A percentile compares a stretch with the other conserved stretches of the same genome.
Evolutionary conservation across 2,797 vertebrate genomes (phyloP).

Genomic region (Pampus argenteus): DNA sequence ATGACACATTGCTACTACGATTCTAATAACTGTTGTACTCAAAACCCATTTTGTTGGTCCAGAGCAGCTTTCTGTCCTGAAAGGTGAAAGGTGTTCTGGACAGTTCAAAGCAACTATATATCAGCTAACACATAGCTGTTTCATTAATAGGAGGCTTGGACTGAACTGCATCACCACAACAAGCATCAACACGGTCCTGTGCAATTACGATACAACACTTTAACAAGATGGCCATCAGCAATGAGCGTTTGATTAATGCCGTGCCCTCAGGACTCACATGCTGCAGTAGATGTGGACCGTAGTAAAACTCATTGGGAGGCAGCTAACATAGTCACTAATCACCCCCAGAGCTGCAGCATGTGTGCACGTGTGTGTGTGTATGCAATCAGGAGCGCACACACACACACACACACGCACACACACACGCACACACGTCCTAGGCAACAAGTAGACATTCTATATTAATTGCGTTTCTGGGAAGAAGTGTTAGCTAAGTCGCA

Average conservation of each 20-base stretch:
- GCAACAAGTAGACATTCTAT: constrained; percentile 59
- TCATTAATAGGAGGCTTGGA: constrained; percentile 22
- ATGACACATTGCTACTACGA: not conserved
- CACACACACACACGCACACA: not conserved
- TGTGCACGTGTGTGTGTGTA: constrained; percentile 8
- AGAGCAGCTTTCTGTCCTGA: constrained; percentile 1
- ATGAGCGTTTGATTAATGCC: constrained; percentile 63
- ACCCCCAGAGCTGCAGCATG: constrained; percentile 33
- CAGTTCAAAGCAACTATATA: not conserved
- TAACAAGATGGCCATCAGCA: constrained; percentile 63
- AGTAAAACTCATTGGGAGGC: constrained; percentile 61
- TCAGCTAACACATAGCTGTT: constrained; percentile 27
- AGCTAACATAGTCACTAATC: constrained; percentile 61
- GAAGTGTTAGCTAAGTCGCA: constrained; percentile 53
- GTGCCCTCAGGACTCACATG: constrained; percentile 38
- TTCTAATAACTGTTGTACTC: not conserved
- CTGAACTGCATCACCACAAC: constrained; percentile 23
- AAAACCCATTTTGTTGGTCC: not conserved
- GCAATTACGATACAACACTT: constrained; percentile 50
- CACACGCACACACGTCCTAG: constrained; percentile 8
- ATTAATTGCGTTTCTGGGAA: constrained; percentile 68
- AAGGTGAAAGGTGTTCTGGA: not conserved
- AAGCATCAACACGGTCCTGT: constrained; percentile 30
- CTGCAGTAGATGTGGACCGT: constrained; percentile 38
- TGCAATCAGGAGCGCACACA: not conserved